Evolutionary conservation across 2,888 invertebrate genomes (phyloP).

Genomic region (Geophilus truncorum): DNA sequence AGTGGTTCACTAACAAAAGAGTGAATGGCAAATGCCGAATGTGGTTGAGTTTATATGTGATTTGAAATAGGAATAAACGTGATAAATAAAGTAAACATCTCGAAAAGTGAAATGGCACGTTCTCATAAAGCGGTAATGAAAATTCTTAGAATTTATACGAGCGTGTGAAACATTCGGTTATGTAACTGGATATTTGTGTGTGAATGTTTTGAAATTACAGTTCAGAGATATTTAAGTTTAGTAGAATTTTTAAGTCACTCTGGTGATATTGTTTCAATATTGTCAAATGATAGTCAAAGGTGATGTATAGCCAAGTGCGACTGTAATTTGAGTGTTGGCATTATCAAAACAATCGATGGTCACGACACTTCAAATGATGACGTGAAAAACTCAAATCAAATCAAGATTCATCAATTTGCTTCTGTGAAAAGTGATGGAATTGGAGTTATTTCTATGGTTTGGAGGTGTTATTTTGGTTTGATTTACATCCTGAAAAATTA

Average conservation of each 20-base stretch:
- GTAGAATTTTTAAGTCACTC: too few species aligned
- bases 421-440: too few species aligned
- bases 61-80: neutral
- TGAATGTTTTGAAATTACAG: too few species aligned
- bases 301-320: too few species aligned
- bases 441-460: slow-evolving; percentile 22
- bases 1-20: neutral
- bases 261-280: too few species aligned
- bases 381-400: too few species aligned
- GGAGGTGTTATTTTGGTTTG: neutral
- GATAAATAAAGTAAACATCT: neutral
- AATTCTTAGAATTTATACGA: neutral
- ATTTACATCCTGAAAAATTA: slow-evolving; percentile 11
- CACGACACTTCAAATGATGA: too few species aligned
- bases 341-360: too few species aligned
- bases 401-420: too few species aligned
- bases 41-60: neutral
- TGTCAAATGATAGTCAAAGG: too few species aligned
- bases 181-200: neutral
- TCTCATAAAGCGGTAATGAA: neutral
- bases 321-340: too few species aligned
- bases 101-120: neutral
- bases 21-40: neutral
- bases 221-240: too few species aligned
- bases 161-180: neutral